Base-by-base conservation (phyloP, 1,140 invertebrate species). In the Plectrocnemia conspersa region DNA sequence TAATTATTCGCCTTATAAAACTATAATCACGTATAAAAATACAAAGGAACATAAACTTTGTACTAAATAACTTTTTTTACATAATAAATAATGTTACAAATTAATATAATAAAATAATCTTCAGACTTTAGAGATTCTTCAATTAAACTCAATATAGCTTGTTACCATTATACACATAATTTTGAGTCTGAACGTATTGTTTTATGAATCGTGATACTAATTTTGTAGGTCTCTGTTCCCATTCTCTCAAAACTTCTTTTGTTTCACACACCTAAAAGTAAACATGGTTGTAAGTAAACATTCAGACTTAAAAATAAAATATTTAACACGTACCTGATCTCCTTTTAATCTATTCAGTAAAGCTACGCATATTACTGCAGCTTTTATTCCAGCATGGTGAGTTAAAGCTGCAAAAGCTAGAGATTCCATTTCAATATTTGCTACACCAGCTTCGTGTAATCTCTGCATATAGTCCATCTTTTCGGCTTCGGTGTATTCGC, bases 351-450 rank as follows among this genome's bases (percentile, higher is more conserved):
- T 79, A 72, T 98, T 93, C n/a, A 99, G 68, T 1, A 98, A 68
- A 0, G 93, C 86, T 4, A 97, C 93, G 68, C 95, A 98, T n/a
- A 97, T 81, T 15, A 98, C 88, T 3, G 91, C 93, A 6, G 91
- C 89, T 75, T 86, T 87, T 52, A 97, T 89, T 9, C 91, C 91
- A n/a, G 94, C 93, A 66, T 92, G 86, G 68, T 94, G 88, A 9
- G 93, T 97, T 15, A 98, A 79, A 0, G 93, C 92, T 0, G 93
- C 90, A 68, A 99, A 98, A 18, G 86, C 84, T 0, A 91, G 73
- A 1, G 87, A 85, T 73, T 99, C 97, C 96, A 99, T 98, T 77
- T 99, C 97, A 62, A 99, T 97, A 69, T 99, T 99, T 1, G 88
- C 80, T 2, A 99, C 87, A 1, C 91, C 92, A 16, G 82, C 70